phyloP scores from a whole-genome alignment of 2,113 vertebrate genomes.

The Calypte anna region DNA sequence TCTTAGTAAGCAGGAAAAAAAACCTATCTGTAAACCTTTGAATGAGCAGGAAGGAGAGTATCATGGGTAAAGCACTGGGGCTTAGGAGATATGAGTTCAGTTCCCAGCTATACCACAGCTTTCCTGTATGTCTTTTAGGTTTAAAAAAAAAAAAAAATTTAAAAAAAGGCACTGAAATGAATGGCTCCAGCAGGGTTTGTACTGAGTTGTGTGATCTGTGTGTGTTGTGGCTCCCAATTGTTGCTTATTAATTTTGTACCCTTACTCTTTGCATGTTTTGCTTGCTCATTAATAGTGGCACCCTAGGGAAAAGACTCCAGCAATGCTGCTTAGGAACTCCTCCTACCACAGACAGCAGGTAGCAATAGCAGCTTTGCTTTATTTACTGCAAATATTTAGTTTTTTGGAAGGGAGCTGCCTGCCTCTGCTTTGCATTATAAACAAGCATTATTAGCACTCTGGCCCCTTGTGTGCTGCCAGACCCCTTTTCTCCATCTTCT shows the following conservation, averaged over 20 bases:
- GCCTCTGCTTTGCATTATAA: neutral
- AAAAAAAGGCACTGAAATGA: neutral
- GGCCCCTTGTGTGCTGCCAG: neutral
- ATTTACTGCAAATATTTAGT: slow-evolving; percentile 27
- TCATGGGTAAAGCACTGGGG: slow-evolving; percentile 47
- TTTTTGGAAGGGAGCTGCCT: slow-evolving; percentile 7
- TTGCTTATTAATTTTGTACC: slow-evolving; percentile 18
- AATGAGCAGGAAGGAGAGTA: slow-evolving; percentile 64
- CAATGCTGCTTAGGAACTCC: neutral
- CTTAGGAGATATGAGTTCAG: slow-evolving; percentile 14
- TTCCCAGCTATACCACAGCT: slow-evolving; percentile 31
- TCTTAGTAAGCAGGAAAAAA: slow-evolving; percentile 52
- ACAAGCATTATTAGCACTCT: neutral
- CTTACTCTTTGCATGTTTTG: neutral
- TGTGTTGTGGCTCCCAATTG: neutral
- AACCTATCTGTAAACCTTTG: neutral
- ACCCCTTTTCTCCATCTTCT: neutral
- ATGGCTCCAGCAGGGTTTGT: slow-evolving; percentile 14
- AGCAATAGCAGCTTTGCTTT: slow-evolving; percentile 25
- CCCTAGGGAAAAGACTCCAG: neutral
- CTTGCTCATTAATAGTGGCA: slow-evolving; percentile 3
- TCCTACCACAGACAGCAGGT: neutral
- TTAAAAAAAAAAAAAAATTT: neutral
- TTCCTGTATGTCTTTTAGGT: slow-evolving; percentile 44
- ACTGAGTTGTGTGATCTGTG: neutral